phyloP scores from a whole-genome alignment of 2,797 vertebrate genomes.

The Ctenopoma multispine region DNA sequence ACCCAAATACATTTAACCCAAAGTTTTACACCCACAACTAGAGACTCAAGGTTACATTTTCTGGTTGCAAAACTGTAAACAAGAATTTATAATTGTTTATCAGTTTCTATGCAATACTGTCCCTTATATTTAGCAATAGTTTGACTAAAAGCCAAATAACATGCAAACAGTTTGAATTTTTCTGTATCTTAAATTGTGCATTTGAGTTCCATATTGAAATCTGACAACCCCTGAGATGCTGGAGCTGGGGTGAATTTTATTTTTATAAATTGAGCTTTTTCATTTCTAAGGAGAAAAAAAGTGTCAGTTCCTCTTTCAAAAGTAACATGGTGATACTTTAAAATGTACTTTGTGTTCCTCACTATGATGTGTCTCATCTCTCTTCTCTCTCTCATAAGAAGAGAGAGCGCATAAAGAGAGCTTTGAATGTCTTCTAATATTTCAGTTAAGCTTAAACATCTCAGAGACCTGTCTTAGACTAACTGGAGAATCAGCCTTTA shows the following conservation, averaged over 20 bases:
- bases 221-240: background rate
- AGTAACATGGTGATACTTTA: background rate
- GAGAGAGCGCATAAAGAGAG: background rate
- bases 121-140: background rate
- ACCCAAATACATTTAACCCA: too few relatives aligned
- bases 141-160: background rate
- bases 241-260: background rate
- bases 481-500: constrained; percentile 13
- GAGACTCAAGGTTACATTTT: background rate
- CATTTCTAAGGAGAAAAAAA: background rate
- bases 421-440: constrained; percentile 38
- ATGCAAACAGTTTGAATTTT: background rate
- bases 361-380: background rate
- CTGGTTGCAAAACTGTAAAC: too few relatives aligned
- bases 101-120: too few relatives aligned
- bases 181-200: too few relatives aligned
- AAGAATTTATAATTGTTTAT: too few relatives aligned
- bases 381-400: background rate
- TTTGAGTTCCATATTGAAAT: background rate
- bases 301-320: background rate
- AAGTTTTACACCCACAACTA: background rate
- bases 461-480: constrained; percentile 3
- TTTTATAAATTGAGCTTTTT: background rate
- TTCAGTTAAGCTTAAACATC: constrained; percentile 21
- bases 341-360: constrained; percentile 12